Conservation (phyloP, 35 echinoderm and acorn worm species). For the Apostichopus californicus region DNA sequence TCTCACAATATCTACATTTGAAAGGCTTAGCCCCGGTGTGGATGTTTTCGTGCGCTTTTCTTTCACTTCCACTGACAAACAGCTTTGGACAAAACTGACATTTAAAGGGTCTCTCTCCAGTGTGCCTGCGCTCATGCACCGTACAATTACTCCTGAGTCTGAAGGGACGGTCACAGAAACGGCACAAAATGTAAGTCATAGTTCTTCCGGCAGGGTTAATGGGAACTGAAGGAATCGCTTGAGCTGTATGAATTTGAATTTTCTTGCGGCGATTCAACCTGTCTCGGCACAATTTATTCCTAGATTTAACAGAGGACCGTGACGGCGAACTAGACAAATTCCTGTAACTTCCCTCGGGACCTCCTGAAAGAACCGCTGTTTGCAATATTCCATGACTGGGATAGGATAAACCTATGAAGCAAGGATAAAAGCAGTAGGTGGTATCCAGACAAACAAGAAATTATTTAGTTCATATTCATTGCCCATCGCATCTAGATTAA, state of each 20-base stretch:
- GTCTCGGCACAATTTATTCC: neutral
- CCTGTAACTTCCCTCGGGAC: neutral
- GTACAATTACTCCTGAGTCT: neutral
- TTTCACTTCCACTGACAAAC: conserved; percentile 1
- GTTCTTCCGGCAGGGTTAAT: neutral
- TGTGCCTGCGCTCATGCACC: conserved; percentile 33
- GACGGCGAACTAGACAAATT: neutral
- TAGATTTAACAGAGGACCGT: neutral
- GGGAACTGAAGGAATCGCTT: neutral
- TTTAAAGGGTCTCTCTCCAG: conserved; percentile 38
- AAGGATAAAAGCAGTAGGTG: neutral
- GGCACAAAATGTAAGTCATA: neutral
- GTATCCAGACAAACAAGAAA: too few species aligned
- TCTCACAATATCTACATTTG: conserved; percentile 19
- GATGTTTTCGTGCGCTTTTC: conserved; percentile 8
- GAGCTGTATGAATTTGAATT: neutral
- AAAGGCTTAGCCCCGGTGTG: conserved; percentile 38
- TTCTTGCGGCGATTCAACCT: conserved; percentile 1
- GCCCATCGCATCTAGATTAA: too few species aligned
- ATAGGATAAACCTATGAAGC: neutral
- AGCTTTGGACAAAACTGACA: conserved; percentile 25
- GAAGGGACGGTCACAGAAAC: conserved; percentile 14
- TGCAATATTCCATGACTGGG: neutral
- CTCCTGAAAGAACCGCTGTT: neutral
- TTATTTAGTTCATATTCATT: too few species aligned